Evolutionary conservation across 2,113 vertebrate genomes (phyloP).

Genomic region (Dinomys branickii): DNA sequence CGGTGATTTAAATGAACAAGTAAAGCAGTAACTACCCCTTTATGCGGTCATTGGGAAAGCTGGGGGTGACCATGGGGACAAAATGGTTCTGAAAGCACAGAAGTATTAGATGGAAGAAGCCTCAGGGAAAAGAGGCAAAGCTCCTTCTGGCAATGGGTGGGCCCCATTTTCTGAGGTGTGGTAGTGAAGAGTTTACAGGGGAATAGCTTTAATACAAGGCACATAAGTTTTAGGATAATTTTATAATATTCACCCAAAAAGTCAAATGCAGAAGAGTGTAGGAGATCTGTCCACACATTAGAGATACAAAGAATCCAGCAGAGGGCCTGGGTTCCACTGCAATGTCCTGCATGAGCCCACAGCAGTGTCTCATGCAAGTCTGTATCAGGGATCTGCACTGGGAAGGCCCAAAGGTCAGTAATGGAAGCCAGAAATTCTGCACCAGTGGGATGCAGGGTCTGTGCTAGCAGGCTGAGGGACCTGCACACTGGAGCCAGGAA

Average conservation of each 20-base stretch:
- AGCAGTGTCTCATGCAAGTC: neutral
- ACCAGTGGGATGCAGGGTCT: neutral
- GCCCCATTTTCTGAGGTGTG: neutral
- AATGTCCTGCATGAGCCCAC: neutral
- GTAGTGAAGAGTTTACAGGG: neutral
- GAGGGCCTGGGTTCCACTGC: neutral
- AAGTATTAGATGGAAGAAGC: neutral
- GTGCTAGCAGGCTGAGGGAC: neutral
- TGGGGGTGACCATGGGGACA: neutral
- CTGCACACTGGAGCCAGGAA: neutral
- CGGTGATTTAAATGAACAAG: slow-evolving; percentile 7
- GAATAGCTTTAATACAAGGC: neutral
- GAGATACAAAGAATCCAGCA: neutral
- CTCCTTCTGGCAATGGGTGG: neutral
- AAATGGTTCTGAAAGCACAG: slow-evolving; percentile 21
- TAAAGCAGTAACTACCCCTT: slow-evolving; percentile 49
- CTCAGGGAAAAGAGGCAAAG: neutral
- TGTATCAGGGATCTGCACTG: neutral
- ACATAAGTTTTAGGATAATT: neutral
- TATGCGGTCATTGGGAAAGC: neutral
- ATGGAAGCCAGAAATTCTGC: neutral
- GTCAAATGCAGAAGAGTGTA: neutral
- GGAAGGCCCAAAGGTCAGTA: neutral
- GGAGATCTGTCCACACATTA: neutral
- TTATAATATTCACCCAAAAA: neutral